Percentiles rank a stretch among this genome's conserved stretches.
These are phyloP conservation scores for Rhyacophila evoluta DNA, from an alignment of 2,888 invertebrate species.

Conservation along the genomic window DNA sequence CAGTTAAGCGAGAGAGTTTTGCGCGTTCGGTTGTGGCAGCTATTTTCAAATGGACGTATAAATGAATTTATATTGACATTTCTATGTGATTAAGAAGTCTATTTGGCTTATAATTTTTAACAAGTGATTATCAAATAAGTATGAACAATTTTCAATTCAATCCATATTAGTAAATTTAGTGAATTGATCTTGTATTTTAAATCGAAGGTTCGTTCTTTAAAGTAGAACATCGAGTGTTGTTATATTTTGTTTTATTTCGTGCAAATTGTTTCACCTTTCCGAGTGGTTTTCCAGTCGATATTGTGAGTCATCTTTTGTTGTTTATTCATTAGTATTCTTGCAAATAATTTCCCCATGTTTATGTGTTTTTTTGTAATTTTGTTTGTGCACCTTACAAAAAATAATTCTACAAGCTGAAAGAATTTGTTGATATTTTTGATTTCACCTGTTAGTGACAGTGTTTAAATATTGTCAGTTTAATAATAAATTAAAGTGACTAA, in stretches of 20 bases:
- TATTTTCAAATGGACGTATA: background rate
- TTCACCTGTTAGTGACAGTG: no score
- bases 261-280: conserved; percentile 7
- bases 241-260: conserved; percentile 9
- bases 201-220: background rate
- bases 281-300: background rate
- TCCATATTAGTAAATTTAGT: background rate
- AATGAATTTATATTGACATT: background rate
- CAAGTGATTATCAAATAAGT: background rate
- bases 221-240: background rate
- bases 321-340: no score
- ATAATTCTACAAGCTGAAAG: background rate
- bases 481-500: no score
- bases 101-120: background rate
- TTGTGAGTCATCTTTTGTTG: background rate
- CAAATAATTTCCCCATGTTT: no score
- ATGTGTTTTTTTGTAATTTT: background rate
- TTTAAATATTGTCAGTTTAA: no score
- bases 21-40: background rate
- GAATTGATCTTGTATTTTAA: background rate
- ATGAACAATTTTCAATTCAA: background rate
- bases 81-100: background rate
- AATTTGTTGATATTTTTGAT: background rate
- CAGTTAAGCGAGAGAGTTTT: conserved; percentile 42
- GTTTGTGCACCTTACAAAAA: background rate